Percentiles rank a stretch among this genome's conserved stretches.
These are phyloP conservation scores for Micromussa lordhowensis DNA, from an alignment of 92 coral and sea anemone species.

Conservation along the genomic window DNA sequence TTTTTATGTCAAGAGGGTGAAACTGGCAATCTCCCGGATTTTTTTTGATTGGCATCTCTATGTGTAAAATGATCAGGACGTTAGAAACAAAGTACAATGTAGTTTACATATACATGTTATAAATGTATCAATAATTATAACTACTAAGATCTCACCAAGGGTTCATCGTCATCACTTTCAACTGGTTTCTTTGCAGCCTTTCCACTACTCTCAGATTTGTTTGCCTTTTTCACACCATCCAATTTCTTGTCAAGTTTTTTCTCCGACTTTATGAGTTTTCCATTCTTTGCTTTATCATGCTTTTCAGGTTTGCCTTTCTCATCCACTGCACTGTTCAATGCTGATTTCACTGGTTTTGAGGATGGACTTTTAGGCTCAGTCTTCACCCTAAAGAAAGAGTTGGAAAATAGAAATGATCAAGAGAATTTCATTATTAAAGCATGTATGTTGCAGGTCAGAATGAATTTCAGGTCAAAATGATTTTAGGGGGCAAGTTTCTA, in stretches of 20 bases:
- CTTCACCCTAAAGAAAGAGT: conserved; percentile 30
- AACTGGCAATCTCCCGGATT: too few species aligned
- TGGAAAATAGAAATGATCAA: neutral
- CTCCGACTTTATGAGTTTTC: conserved; percentile 45
- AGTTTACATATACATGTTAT: too few species aligned
- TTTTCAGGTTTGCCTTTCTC: conserved; percentile 39
- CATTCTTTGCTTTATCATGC: conserved; percentile 56
- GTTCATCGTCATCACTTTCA: conserved; percentile 69
- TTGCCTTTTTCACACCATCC: conserved; percentile 18
- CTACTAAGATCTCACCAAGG: conserved; percentile 55
- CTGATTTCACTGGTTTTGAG: conserved; percentile 39
- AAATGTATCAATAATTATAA: too few species aligned
- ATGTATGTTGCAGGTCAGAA: too few species aligned
- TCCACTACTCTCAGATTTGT: conserved; percentile 28
- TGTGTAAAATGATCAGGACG: too few species aligned
- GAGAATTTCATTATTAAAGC: neutral
- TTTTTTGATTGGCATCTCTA: too few species aligned
- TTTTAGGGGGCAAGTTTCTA: too few species aligned
- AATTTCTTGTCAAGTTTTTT: conserved; percentile 38
- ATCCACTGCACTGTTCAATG: conserved; percentile 18
- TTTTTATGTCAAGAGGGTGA: too few species aligned
- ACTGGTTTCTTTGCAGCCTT: conserved; percentile 54
- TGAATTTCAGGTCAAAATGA: too few species aligned
- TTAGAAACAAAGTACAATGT: neutral
- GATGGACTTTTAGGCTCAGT: conserved; percentile 16